Base-by-base conservation (phyloP, 1,140 invertebrate species). In the Eumeta japonica region DNA sequence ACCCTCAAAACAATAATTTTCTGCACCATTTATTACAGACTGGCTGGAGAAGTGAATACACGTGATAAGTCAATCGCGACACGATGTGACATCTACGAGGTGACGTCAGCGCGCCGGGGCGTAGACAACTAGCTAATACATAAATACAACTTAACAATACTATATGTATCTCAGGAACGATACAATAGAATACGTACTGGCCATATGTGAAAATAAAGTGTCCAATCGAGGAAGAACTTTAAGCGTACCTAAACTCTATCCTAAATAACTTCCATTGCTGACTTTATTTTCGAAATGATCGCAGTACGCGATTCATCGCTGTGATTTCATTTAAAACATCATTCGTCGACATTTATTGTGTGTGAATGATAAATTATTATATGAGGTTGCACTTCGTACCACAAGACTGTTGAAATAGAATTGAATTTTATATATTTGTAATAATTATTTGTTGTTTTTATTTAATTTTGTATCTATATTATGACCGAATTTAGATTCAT, bases 41-140 rank as follows among this genome's bases (percentile, higher is more conserved):
- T 45, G 68, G 68, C 48, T 73, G 68, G 68, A 71, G 68, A 61
- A 71, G 68, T 56, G 68, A 73, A 45, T 73, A 73, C 52, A 73
- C 68, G 68, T 73, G 68, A 73, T 73, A 73, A 73, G 68, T 63
- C 45, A 59, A 58, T 24, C 20, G 20, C 5, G 5, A n/a, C 20
- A 5, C 20, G 20, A 24, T 7, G n/a, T n/a, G 5, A 24, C 20
- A 24, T 7, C n/a, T n/a, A 24, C 5, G n/a, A 24, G n/a, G 20
- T 24, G 20, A 24, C 20, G 20, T 24, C n/a, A n/a, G n/a, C n/a
- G n/a, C n/a, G n/a, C n/a, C n/a, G n/a, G n/a, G n/a, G n/a, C n/a
- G n/a, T n/a, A n/a, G n/a, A n/a, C n/a, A 24, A n/a, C 20, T 24
- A 24, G n/a, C n/a, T 24, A 24, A 24, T 7, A 5, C n/a, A n/a